phyloP scores from a whole-genome alignment of 2,113 vertebrate genomes.

The Tachuris rubrigastra region DNA sequence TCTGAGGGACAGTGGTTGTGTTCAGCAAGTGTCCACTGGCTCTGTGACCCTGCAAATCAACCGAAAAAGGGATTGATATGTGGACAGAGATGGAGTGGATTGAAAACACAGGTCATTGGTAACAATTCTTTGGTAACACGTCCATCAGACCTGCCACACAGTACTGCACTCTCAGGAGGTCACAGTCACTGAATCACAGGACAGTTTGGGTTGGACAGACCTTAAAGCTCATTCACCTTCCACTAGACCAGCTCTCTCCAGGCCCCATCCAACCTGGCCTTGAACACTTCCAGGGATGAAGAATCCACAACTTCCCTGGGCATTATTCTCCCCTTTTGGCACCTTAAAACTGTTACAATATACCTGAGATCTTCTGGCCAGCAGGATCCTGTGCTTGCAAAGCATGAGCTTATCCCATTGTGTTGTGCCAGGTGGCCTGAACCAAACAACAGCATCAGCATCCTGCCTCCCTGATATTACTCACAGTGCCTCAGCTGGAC shows the following conservation, averaged over 20 bases:
- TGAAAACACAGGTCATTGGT: not conserved
- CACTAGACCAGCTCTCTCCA: not conserved
- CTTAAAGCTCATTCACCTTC: not conserved
- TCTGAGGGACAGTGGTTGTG: not conserved
- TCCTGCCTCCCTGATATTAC: not conserved
- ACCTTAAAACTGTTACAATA: not conserved
- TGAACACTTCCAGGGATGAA: not conserved
- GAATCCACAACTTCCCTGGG: not conserved
- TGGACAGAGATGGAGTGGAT: rapidly evolving
- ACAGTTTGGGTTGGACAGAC: not conserved
- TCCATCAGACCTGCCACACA: not conserved
- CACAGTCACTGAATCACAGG: not conserved
- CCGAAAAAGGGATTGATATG: not conserved
- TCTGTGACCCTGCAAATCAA: not conserved
- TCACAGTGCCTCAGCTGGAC: not conserved
- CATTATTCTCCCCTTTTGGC: rapidly evolving
- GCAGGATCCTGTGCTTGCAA: not conserved
- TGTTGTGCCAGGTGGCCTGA: not conserved
- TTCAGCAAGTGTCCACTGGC: not conserved
- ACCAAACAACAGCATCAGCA: not conserved
- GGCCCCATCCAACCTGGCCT: too few species aligned
- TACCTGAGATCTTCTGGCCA: not conserved
- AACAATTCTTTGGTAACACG: not conserved
- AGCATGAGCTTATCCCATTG: not conserved
- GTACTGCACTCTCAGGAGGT: not conserved